Evolutionary conservation across 2,797 vertebrate species (phyloP), one percentile per base, ranked within the genome.

Genomic region (Delichon dasypus): DNA sequence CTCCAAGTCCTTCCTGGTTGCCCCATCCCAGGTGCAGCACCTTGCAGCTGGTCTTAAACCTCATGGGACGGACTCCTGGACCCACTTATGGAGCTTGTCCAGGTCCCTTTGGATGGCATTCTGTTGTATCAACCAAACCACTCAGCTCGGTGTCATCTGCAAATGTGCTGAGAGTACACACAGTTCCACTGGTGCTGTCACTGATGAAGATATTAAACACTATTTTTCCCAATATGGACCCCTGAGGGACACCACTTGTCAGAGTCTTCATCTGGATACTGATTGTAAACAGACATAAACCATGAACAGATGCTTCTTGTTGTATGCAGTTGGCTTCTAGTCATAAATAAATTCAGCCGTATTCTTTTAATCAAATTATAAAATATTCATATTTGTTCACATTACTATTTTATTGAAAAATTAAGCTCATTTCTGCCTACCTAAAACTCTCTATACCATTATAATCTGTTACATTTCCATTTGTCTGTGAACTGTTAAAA

Each of bases 371-470:
- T 79, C 17, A 73, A 87, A 73, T 54, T 48, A 72, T 48, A 61
- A 87, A 82, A 85, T 75, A 72, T 11, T 70, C 5, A 25, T 19
- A 64, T 77, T 83, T 57, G 23, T 85, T 71, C 30, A 32, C 17
- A 27, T 65, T 53, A 53, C 66, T 79, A 53, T 76, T 85, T 85
- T 89, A 61, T 92, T 60, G 26, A 74, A 76, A 76, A 84, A 60
- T 48, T 34, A 70, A 60, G 16, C 7, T 50, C 45, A 66, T 72
- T 91, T 88, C 38, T 88, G 10, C 16, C 62, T 58, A 48, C 5
- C 20, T 67, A 61, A 88, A 81, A 34, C 20, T 81, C 13, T 53
- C 18, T 36, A 26, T 53, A 22, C 16, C 15, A 17, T 38, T 79
- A 11, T 29, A 86, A 7, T 76, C 20, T 7, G 6, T 67, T 89